A percentile compares a stretch with the other conserved stretches of the same genome.
phyloP scores from a whole-genome alignment of 2,797 vertebrate species.

The Rhinichthys osculus region DNA sequence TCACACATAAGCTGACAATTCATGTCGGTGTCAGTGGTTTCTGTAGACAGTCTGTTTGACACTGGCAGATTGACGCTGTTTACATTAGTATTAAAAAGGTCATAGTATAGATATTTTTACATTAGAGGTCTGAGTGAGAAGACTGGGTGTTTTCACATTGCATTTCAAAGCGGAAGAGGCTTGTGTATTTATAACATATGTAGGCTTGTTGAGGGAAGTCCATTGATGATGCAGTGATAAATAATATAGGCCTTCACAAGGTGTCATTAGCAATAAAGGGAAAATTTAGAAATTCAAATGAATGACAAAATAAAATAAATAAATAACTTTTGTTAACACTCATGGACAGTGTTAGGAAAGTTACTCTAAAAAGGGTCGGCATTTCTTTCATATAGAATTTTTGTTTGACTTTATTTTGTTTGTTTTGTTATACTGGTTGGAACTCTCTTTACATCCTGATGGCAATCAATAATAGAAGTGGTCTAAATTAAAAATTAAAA shows the following conservation, averaged over 20 bases:
- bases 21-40: neutral
- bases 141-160: neutral
- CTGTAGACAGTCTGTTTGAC: neutral
- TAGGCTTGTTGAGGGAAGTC: neutral
- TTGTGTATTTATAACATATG: neutral
- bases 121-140: neutral
- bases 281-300: neutral
- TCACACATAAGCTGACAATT: neutral
- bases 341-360: neutral
- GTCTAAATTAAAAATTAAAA: neutral
- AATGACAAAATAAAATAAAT: neutral
- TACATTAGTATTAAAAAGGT: slow-evolving; percentile 1
- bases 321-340: neutral
- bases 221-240: neutral
- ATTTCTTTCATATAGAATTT: too few relatives aligned
- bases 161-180: neutral
- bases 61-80: neutral
- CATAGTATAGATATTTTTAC: neutral
- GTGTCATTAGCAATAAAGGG: neutral
- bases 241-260: neutral
- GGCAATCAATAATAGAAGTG: neutral
- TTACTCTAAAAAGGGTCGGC: neutral
- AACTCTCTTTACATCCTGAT: neutral
- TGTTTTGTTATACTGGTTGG: neutral
- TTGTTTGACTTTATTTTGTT: too few relatives aligned